phyloP scores from a whole-genome alignment of 2,113 vertebrate genomes.

The Gyps fulvus region DNA sequence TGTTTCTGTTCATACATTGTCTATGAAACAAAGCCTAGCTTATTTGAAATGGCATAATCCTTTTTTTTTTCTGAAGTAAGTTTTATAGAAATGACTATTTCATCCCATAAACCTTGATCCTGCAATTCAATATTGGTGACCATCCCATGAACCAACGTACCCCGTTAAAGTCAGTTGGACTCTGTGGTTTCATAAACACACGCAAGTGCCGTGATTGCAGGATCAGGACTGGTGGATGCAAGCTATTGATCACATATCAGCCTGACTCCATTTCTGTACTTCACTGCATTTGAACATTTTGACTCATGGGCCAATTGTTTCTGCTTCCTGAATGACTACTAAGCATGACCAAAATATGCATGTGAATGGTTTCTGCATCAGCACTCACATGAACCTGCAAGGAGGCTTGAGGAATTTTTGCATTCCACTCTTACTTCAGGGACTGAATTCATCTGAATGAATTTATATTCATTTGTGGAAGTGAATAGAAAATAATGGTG shows the following conservation, averaged over 20 bases:
- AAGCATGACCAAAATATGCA: background rate
- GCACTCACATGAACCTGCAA: background rate
- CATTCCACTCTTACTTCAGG: background rate
- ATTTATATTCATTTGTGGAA: background rate
- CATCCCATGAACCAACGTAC: rapidly evolving
- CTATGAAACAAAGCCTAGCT: background rate
- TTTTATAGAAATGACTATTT: background rate
- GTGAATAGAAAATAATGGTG: background rate
- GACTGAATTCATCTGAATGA: background rate
- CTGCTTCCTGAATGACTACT: background rate
- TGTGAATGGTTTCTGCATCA: background rate
- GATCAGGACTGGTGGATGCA: background rate
- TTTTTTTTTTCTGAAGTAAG: background rate
- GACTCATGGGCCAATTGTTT: background rate
- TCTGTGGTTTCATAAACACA: background rate
- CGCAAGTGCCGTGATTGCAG: background rate
- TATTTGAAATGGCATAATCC: background rate
- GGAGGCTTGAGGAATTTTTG: background rate
- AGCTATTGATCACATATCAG: background rate
- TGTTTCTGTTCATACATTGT: background rate
- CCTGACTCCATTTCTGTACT: background rate
- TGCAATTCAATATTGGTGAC: background rate
- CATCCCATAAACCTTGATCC: background rate
- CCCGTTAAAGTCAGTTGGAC: background rate
- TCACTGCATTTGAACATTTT: background rate